Base-by-base conservation (phyloP, 35 echinoderm and acorn worm genomes). In the Strongylocentrotus purpuratus region DNA sequence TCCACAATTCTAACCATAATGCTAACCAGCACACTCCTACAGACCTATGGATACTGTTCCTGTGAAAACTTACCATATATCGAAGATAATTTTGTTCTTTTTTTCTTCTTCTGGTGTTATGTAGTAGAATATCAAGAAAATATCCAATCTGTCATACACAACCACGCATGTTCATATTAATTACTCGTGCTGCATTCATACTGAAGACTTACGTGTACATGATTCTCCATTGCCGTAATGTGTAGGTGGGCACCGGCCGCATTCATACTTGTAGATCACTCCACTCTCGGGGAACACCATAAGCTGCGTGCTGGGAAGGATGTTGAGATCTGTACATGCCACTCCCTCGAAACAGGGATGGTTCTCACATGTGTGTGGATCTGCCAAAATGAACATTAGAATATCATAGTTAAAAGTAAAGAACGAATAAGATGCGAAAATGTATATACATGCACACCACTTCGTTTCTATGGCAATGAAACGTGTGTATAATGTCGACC, bases 361-460 rank as follows among this genome's bases (percentile, higher is more conserved):
- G 31, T 93, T 58, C n/a, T 47, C 91, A 58, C 91, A 93, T 15
- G 91, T 93, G 48, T 93, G 91, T 9, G 91, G 91, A 93, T 93
- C 91, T 93, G 48, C 32, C 12, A 46, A 89, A 35, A 13, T 10
- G 6, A 89, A 45, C 15, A 78, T 7, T 22, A 78, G 6, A 22
- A 78, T 78, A 28, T 78, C 25, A n/a, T 78, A 78, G 20, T 78
- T 22, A 0, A 13, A 0, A 15, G 50, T 6, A 55, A 14, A 55
- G 50, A 7, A 28, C 65, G 52, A 5, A 55, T 55, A 14, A 25
- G 65, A 78, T 78, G 65, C 65, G n/a, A 7, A 28, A 78, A 55
- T 55, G 5, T 55, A 50, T 50, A 50, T 10, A 50, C 48, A 50
- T 0, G 13, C 48, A 7, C 8, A 12, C 8, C 48, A 50, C n/a